A percentile compares a stretch with the other conserved stretches of the same genome.
phyloP scores from a whole-genome alignment of 1,140 invertebrate species.

The Drosophila obscura region DNA sequence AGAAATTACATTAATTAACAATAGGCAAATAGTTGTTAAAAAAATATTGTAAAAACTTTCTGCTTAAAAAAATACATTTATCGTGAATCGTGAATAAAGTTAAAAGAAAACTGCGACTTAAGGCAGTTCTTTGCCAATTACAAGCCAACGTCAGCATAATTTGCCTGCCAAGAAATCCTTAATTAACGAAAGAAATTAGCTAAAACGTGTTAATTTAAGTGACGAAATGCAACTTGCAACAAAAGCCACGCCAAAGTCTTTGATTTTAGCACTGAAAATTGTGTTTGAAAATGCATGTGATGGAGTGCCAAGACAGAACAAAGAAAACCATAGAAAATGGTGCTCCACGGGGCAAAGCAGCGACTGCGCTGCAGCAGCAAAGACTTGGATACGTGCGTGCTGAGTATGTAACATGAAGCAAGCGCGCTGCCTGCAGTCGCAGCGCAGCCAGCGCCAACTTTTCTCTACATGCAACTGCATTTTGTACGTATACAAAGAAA shows the following conservation, averaged over 20 bases:
- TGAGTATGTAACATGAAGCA: background rate
- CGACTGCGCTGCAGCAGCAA: constrained; percentile 41
- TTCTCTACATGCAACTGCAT: constrained; percentile 70
- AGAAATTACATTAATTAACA: background rate
- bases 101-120: background rate
- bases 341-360: constrained; percentile 62
- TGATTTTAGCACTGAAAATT: background rate
- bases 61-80: background rate
- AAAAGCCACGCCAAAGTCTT: background rate
- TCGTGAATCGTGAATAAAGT: background rate
- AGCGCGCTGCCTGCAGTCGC: constrained; percentile 3
- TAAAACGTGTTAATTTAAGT: background rate
- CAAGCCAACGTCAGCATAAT: constrained; percentile 21
- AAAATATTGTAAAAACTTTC: background rate
- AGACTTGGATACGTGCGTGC: constrained; percentile 42
- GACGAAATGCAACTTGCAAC: background rate
- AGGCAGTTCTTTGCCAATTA: background rate
- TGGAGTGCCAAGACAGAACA: constrained; percentile 26
- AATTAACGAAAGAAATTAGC: background rate
- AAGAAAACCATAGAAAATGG: constrained; percentile 45
- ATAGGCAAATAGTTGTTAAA: background rate
- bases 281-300: constrained; percentile 25
- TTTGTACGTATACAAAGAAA: constrained; percentile 69
- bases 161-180: background rate
- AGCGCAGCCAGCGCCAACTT: constrained; percentile 67